A percentile compares a stretch with the other conserved stretches of the same genome.
phyloP scores from a whole-genome alignment of 2,888 invertebrate genomes.

The Stratiomys singularior region DNA sequence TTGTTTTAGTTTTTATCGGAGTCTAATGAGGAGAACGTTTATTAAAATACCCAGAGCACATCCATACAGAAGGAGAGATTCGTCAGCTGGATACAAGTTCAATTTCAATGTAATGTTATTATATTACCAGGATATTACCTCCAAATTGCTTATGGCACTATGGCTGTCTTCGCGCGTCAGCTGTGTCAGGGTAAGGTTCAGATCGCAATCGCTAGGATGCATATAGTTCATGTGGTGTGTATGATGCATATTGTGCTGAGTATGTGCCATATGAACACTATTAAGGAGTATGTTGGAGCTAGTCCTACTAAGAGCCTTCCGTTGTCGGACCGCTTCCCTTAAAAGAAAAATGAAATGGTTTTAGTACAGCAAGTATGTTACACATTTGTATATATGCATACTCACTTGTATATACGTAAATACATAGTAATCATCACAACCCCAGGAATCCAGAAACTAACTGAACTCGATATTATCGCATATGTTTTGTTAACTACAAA shows the following conservation, averaged over 20 bases:
- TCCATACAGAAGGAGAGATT: no score
- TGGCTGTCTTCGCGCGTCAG: conserved; percentile 61
- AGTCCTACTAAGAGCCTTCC: conserved; percentile 85
- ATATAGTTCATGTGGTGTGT: conserved; percentile 69
- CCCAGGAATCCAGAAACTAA: conserved; percentile 94
- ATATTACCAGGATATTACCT: conserved; percentile 57
- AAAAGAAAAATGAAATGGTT: conserved; percentile 54
- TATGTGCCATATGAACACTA: conserved; percentile 84
- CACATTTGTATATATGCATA: no score
- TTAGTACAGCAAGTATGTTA: no score
- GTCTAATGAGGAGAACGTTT: no score
- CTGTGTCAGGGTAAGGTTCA: conserved; percentile 62
- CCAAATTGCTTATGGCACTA: conserved; percentile 66
- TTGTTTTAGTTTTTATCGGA: no score
- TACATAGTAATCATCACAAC: conserved; percentile 94
- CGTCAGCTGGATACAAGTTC: no score
- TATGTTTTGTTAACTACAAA: conserved; percentile 89
- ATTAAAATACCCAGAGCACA: no score
- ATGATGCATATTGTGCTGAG: conserved; percentile 76
- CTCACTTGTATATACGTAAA: conserved; percentile 76
- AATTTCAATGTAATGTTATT: no score
- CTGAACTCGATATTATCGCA: conserved; percentile 87
- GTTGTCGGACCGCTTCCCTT: conserved; percentile 82
- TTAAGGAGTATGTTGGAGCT: conserved; percentile 86
- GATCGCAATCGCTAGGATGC: conserved; percentile 71